phyloP scores from a whole-genome alignment of 2,113 vertebrate genomes.

The Bettongia penicillata region DNA sequence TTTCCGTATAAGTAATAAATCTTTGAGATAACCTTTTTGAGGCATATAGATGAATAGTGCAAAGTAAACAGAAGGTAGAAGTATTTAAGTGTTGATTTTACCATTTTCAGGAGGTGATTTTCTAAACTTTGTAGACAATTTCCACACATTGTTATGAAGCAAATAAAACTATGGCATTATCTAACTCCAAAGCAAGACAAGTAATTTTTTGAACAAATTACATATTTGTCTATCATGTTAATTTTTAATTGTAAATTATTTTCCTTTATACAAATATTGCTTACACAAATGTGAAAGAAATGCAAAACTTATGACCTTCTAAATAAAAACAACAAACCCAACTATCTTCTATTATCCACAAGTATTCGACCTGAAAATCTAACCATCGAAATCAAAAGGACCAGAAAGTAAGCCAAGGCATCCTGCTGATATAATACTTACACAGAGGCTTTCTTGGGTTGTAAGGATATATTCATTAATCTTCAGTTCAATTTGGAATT shows the following conservation, averaged over 20 bases:
- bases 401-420: background rate
- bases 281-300: background rate
- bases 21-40: constrained; percentile 16
- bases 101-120: constrained; percentile 34
- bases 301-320: background rate
- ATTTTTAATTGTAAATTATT: constrained; percentile 39
- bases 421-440: background rate
- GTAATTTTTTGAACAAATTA: constrained; percentile 1
- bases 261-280: background rate
- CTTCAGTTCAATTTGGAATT: constrained; percentile 23
- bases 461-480: constrained; percentile 43
- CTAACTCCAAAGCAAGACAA: constrained; percentile 48
- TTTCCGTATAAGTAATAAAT: constrained; percentile 66
- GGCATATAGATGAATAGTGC: constrained; percentile 49
- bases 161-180: constrained; percentile 36
- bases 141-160: constrained; percentile 64
- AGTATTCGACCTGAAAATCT: constrained; percentile 22
- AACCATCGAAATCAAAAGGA: background rate
- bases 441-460: background rate
- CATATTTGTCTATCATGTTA: constrained; percentile 41
- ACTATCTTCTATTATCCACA: background rate
- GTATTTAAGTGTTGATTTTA: constrained; percentile 71
- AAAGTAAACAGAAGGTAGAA: constrained; percentile 56
- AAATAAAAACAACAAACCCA: background rate
- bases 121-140: constrained; percentile 52